Conservation (phyloP, 2,113 vertebrate species). For the Equus quagga region DNA sequence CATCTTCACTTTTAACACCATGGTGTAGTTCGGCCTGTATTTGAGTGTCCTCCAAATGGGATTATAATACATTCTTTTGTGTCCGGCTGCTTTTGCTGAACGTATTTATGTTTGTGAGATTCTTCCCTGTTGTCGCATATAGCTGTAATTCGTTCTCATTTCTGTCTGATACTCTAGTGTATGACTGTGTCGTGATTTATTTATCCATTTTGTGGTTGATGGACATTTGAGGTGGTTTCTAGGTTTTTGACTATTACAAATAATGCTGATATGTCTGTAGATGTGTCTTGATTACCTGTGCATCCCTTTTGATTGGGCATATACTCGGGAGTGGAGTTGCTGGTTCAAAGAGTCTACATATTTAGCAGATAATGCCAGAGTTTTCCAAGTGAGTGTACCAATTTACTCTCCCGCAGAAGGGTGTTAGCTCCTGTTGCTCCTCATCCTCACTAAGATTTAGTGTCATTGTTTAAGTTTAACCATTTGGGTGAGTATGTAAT, state of each 20-base stretch:
- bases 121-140: not conserved
- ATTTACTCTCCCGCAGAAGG: not conserved
- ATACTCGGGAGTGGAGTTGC: not conserved
- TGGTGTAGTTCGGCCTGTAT: not conserved
- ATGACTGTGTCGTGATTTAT: not conserved
- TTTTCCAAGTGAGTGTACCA: not conserved
- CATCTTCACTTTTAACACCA: not conserved
- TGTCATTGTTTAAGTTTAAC: not conserved
- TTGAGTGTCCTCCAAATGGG: not conserved
- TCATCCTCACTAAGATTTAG: not conserved
- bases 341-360: not conserved
- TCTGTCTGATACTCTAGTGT: not conserved
- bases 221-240: not conserved
- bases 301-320: not conserved
- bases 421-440: not conserved
- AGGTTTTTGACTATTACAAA: not conserved
- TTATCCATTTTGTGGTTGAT: not conserved
- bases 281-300: not conserved
- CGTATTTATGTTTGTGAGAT: not conserved
- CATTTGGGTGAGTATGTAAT: not conserved
- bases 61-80: not conserved
- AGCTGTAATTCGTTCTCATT: not conserved
- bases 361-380: not conserved
- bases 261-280: not conserved
- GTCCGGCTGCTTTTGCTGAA: not conserved